phyloP scores from a whole-genome alignment of 2,113 vertebrate genomes.

The Xiphophorus couchianus region DNA sequence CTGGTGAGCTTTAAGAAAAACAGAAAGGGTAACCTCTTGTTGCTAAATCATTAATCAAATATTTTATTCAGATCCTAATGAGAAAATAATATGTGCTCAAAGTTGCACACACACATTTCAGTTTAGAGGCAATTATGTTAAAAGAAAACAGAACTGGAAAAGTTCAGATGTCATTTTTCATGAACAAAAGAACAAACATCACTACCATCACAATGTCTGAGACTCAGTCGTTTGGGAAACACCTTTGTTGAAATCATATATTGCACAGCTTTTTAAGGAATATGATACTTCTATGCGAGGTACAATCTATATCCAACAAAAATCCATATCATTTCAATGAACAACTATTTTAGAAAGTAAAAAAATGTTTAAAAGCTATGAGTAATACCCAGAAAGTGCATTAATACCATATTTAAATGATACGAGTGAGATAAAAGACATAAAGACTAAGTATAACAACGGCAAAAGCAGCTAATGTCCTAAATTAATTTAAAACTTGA shows the following conservation, averaged over 20 bases:
- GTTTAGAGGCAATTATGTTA: not conserved
- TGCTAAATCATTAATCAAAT: not conserved
- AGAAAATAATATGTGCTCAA: not conserved
- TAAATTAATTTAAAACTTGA: too few species aligned
- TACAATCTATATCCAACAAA: too few species aligned
- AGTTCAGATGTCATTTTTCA: not conserved
- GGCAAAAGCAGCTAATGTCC: too few species aligned
- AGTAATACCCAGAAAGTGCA: too few species aligned
- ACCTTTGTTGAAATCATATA: not conserved
- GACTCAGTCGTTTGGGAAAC: not conserved
- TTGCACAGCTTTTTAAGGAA: not conserved
- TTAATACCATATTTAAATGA: too few species aligned
- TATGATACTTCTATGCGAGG: too few species aligned
- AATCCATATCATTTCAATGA: too few species aligned
- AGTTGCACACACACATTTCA: not conserved
- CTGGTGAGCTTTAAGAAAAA: too few species aligned
- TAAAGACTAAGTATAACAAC: too few species aligned
- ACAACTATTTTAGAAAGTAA: too few species aligned
- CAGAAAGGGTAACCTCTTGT: not conserved
- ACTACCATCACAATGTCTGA: slow-evolving; percentile 2
- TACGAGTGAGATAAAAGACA: too few species aligned
- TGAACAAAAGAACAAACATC: not conserved
- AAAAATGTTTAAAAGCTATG: too few species aligned
- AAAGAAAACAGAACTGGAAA: not conserved
- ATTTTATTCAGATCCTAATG: not conserved